Percentiles rank a stretch among this genome's conserved stretches.
These are phyloP conservation scores for Arremon brunneinucha DNA, from an alignment of 2,797 vertebrate genomes.

Conservation along the genomic window DNA sequence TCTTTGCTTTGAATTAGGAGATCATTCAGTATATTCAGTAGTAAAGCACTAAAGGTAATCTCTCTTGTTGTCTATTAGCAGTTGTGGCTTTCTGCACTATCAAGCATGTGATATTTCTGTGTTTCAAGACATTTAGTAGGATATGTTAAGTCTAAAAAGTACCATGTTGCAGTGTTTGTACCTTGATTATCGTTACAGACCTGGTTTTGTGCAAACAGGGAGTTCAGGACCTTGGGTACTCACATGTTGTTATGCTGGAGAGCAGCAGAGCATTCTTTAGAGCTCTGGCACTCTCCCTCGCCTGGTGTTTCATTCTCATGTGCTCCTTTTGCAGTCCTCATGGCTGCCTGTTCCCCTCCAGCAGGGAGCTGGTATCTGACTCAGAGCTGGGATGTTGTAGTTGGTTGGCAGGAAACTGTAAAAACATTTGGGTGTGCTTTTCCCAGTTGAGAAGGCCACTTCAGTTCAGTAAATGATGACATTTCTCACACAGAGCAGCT, in stretches of 20 bases:
- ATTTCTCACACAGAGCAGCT: background rate
- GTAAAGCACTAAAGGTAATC: background rate
- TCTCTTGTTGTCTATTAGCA: background rate
- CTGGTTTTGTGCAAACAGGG: background rate
- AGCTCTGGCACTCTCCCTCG: background rate
- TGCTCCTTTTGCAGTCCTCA: background rate
- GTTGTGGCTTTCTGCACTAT: background rate
- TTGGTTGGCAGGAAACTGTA: background rate
- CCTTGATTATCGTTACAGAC: background rate
- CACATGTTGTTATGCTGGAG: background rate
- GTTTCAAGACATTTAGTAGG: background rate
- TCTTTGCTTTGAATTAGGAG: background rate
- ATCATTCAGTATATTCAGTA: background rate
- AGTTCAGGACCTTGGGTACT: background rate
- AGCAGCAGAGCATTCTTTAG: accelerated
- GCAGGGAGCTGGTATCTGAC: background rate
- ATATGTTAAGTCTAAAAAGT: background rate
- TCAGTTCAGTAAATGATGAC: background rate
- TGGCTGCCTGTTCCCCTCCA: background rate
- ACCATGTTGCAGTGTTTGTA: background rate
- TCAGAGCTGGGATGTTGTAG: background rate
- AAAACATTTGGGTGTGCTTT: background rate
- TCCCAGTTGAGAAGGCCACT: background rate
- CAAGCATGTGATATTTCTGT: background rate
- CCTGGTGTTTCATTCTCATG: background rate